phyloP scores from a whole-genome alignment of 2,888 invertebrate species.

The Anarsia innoxiella region DNA sequence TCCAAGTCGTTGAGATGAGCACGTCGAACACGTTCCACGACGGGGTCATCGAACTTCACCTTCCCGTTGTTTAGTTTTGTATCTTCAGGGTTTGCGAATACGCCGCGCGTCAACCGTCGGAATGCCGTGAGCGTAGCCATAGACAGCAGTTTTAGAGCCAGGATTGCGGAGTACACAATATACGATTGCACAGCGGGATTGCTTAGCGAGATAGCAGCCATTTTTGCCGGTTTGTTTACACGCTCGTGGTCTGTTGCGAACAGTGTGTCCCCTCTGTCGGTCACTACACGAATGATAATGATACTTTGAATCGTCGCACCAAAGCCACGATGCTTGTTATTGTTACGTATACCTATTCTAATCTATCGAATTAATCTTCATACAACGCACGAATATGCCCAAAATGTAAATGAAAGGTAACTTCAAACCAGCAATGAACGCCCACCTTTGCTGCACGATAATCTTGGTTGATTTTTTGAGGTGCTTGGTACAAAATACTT shows the following conservation, averaged over 20 bases:
- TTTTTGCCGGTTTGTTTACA: conserved; percentile 21
- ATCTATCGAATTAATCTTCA: no score
- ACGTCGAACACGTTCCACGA: conserved; percentile 54
- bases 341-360: no score
- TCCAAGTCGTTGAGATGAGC: conserved; percentile 84
- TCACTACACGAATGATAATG: conserved; percentile 9
- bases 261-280: neutral
- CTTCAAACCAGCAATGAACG: no score
- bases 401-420: no score
- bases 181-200: conserved; percentile 47
- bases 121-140: conserved; percentile 36
- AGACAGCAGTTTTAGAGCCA: conserved; percentile 46
- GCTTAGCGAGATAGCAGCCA: conserved; percentile 34
- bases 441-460: no score
- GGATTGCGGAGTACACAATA: conserved; percentile 48
- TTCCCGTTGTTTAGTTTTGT: conserved; percentile 36
- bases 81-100: conserved; percentile 54
- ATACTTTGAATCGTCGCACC: no score
- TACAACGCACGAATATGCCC: no score
- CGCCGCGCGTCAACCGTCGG: conserved; percentile 34
- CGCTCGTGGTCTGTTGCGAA: no score
- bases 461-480: no score
- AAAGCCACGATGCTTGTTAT: no score
- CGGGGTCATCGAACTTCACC: conserved; percentile 49
- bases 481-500: no score